Percentiles rank a stretch among this genome's conserved stretches.
Evolutionary conservation across 2,888 invertebrate genomes (phyloP).

Genomic region (Cryptophagus acutangulus): DNA sequence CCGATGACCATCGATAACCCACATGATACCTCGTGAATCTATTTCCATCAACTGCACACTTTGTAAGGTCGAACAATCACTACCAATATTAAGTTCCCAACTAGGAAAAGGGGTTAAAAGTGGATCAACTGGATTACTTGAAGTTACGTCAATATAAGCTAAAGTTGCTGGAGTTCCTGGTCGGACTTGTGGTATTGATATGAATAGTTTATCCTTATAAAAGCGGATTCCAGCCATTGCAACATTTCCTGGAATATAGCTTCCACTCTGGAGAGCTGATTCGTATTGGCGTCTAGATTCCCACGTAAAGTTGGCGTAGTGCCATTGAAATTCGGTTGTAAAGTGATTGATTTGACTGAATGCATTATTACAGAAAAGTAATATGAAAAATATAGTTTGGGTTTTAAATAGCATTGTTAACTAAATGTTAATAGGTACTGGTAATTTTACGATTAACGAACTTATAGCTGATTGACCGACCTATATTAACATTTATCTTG

Average conservation of each 20-base stretch:
- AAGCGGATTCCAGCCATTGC: constrained; percentile 63
- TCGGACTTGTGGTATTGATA: constrained; percentile 33
- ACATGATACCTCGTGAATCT: constrained; percentile 63
- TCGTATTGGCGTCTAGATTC: constrained; percentile 54
- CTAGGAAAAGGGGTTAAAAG: constrained; percentile 62
- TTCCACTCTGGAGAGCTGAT: constrained; percentile 52
- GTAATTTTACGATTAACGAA: too few relatives aligned
- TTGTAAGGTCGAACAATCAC: constrained; percentile 62
- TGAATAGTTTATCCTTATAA: constrained; percentile 60
- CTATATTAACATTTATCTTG: too few relatives aligned
- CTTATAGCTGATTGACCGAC: too few relatives aligned
- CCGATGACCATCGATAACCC: constrained; percentile 62
- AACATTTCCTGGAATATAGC: constrained; percentile 62
- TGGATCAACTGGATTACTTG: constrained; percentile 45
- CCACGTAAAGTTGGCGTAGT: constrained; percentile 62
- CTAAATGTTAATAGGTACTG: too few relatives aligned
- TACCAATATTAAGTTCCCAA: constrained; percentile 58
- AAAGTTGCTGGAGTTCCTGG: constrained; percentile 67
- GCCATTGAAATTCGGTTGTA: constrained; percentile 58
- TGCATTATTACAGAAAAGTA: too few relatives aligned
- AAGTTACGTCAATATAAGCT: constrained; percentile 52
- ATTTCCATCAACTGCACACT: constrained; percentile 69
- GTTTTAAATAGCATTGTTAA: too few relatives aligned
- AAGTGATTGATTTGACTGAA: too few relatives aligned
- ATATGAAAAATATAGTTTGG: too few relatives aligned